These are phyloP conservation scores for Drosophila kikkawai DNA, from an alignment of 1,140 invertebrate species.

Conservation along the genomic window DNA sequence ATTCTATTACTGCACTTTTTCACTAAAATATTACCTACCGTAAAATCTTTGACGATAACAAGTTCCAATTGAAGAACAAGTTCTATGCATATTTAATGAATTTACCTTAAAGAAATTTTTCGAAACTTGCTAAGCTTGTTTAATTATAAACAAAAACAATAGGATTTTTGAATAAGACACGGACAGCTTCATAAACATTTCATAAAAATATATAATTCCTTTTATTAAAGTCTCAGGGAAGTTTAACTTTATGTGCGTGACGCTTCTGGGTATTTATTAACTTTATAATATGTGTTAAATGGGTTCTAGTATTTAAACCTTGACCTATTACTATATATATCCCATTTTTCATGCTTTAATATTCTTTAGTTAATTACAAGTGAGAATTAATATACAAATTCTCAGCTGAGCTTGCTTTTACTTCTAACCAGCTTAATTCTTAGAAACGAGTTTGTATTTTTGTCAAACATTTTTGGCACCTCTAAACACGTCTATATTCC, in stretches of 20 bases:
- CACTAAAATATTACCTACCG: not conserved
- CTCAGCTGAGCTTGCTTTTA: not conserved
- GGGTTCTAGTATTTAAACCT: not conserved
- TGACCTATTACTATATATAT: constrained; percentile 1
- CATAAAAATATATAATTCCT: constrained; percentile 1
- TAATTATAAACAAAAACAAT: constrained; percentile 28
- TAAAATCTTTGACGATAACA: constrained; percentile 9
- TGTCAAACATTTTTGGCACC: constrained; percentile 9
- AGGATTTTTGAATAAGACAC: not conserved
- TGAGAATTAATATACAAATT: not conserved
- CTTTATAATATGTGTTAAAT: not conserved
- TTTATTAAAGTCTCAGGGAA: not conserved
- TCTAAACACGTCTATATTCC: not conserved
- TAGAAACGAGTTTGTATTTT: constrained; percentile 12
- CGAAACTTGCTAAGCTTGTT: not conserved
- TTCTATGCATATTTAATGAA: constrained; percentile 7
- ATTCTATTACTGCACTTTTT: constrained; percentile 9
- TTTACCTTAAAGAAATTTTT: constrained; percentile 3
- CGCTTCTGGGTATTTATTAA: not conserved
- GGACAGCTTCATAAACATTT: constrained; percentile 4
- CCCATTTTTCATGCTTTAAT: not conserved
- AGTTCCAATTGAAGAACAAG: constrained; percentile 22
- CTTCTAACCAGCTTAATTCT: not conserved
- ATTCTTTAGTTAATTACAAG: not conserved
- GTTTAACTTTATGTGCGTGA: constrained; percentile 5